Evolutionary conservation across 2,888 invertebrate species (phyloP).

Genomic region (Steinernema hermaphroditum): DNA sequence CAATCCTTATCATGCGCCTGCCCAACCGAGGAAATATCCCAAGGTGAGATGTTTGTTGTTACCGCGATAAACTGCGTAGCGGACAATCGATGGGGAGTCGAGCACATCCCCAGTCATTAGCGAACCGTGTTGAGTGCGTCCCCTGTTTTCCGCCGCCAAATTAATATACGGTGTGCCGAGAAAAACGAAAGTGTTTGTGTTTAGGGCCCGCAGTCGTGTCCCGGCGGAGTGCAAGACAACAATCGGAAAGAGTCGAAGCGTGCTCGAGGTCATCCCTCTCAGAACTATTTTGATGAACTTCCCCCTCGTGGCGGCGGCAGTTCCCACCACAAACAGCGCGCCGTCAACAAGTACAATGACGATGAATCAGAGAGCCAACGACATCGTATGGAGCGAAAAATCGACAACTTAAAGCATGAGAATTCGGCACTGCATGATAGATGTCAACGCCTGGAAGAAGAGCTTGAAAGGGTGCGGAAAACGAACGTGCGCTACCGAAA

Average conservation of each 20-base stretch:
- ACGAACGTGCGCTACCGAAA: neutral
- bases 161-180: constrained; percentile 12
- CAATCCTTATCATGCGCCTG: constrained; percentile 5
- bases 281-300: constrained; percentile 4
- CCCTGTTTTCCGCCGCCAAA: neutral
- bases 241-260: constrained; percentile 27
- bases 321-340: constrained; percentile 19
- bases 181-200: constrained; percentile 18
- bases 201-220: constrained; percentile 26
- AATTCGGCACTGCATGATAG: constrained; percentile 7
- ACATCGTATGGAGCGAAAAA: constrained; percentile 3
- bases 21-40: constrained; percentile 1
- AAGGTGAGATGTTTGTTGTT: constrained; percentile 2
- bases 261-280: constrained; percentile 10
- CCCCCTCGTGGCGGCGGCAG: neutral
- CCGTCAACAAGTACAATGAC: constrained; percentile 4
- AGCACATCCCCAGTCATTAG: neutral
- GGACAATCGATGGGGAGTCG: neutral
- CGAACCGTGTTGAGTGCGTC: neutral
- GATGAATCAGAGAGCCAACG: constrained; percentile 22
- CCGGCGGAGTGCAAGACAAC: constrained; percentile 20
- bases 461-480: neutral
- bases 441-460: constrained; percentile 19
- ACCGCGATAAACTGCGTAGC: neutral
- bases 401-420: constrained; percentile 7